phyloP scores from a whole-genome alignment of 2,797 vertebrate genomes.

The Sardinella longiceps region DNA sequence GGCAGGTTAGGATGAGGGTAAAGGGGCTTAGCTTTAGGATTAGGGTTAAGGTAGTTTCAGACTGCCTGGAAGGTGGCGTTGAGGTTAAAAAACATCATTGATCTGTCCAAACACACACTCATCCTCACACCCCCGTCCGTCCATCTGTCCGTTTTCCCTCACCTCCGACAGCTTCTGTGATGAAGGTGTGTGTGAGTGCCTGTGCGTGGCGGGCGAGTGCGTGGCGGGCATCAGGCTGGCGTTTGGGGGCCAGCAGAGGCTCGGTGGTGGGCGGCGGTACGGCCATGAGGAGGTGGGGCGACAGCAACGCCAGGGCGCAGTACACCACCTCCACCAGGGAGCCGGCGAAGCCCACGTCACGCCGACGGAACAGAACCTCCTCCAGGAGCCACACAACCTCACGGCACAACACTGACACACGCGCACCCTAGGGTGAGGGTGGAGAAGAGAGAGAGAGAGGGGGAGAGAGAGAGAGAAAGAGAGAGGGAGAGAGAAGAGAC shows the following conservation, averaged over 20 bases:
- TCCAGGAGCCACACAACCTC: constrained; percentile 86
- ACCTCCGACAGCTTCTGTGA: constrained; percentile 86
- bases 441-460: neutral
- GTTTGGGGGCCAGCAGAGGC: constrained; percentile 66
- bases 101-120: neutral
- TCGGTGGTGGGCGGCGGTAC: constrained; percentile 57
- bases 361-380: constrained; percentile 83
- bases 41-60: too few species aligned
- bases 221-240: constrained; percentile 58
- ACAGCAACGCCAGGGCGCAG: constrained; percentile 77
- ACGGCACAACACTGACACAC: constrained; percentile 74
- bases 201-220: constrained; percentile 72
- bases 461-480: neutral
- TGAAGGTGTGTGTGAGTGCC: constrained; percentile 74
- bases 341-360: constrained; percentile 84
- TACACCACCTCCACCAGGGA: constrained; percentile 72
- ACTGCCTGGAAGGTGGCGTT: too few species aligned
- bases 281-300: constrained; percentile 68
- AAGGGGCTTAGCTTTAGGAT: too few species aligned
- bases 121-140: neutral
- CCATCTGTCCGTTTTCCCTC: too few species aligned
- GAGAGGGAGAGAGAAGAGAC: neutral
- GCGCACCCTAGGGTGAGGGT: constrained; percentile 72
- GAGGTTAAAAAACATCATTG: too few species aligned
- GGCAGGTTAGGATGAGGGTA: too few species aligned